These are phyloP conservation scores for Cydia amplana DNA, from an alignment of 1,140 invertebrate genomes.

Conservation along the genomic window DNA sequence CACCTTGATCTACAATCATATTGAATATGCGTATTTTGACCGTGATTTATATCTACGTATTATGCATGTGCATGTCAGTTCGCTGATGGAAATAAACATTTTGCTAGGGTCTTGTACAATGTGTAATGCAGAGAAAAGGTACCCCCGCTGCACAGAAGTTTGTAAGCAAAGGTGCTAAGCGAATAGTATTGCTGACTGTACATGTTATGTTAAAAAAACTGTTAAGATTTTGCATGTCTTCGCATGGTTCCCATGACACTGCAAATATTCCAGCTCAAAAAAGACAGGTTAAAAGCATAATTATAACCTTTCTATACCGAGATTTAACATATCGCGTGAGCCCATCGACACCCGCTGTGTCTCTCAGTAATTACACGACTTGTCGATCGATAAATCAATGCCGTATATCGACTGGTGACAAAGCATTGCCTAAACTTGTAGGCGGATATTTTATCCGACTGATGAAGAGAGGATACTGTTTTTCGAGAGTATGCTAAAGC, in stretches of 20 bases:
- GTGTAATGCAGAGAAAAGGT: too few species aligned
- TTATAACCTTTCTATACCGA: conserved; percentile 14
- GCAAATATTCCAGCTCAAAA: conserved; percentile 2
- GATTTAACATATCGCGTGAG: conserved; percentile 16
- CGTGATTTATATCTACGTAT: too few species aligned
- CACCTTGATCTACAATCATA: too few species aligned
- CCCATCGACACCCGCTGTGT: conserved; percentile 9
- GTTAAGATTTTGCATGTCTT: background rate
- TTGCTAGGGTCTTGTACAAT: too few species aligned
- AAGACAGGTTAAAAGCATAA: conserved; percentile 13
- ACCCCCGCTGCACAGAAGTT: too few species aligned
- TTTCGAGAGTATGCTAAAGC: background rate
- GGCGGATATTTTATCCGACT: background rate
- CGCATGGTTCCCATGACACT: background rate
- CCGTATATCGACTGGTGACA: conserved; percentile 7
- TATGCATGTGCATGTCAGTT: too few species aligned
- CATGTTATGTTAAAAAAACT: background rate
- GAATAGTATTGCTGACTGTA: too few species aligned
- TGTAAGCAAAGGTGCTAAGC: too few species aligned
- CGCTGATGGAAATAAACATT: too few species aligned
- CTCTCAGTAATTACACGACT: background rate
- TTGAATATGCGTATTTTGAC: too few species aligned
- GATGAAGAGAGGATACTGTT: background rate
- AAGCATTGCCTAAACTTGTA: conserved; percentile 14
- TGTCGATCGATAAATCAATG: conserved; percentile 12